phyloP scores from a whole-genome alignment of 2,888 invertebrate genomes.

The Noctuana brunneofusca region DNA sequence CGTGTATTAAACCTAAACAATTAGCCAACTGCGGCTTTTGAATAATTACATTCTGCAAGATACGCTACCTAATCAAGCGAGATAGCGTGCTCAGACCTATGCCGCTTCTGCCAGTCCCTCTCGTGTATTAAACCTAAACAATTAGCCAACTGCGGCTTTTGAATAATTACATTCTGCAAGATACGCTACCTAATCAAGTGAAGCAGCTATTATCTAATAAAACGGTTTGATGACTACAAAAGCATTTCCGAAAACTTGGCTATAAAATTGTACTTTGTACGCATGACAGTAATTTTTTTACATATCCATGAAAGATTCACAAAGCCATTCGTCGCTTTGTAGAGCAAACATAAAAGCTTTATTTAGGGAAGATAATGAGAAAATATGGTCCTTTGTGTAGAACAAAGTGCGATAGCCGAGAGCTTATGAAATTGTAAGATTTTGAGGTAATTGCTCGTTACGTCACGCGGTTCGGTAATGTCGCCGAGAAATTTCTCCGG shows the following conservation, averaged over 20 bases:
- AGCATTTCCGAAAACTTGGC: slow-evolving; percentile 10
- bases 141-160: slow-evolving; percentile 42
- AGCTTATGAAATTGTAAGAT: slow-evolving; percentile 50
- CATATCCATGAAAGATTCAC: slow-evolving; percentile 20
- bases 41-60: slow-evolving; percentile 22
- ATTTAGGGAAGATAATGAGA: slow-evolving; percentile 35
- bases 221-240: slow-evolving; percentile 16
- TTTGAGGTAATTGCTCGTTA: slow-evolving; percentile 64
- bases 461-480: slow-evolving; percentile 64
- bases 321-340: slow-evolving; percentile 32
- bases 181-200: slow-evolving; percentile 15
- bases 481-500: slow-evolving; percentile 76
- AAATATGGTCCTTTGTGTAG: slow-evolving; percentile 34
- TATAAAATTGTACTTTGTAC: slow-evolving; percentile 18
- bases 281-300: slow-evolving; percentile 10
- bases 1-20: slow-evolving; percentile 43
- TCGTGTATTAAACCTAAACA: slow-evolving; percentile 42
- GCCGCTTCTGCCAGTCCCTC: slow-evolving; percentile 42
- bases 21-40: slow-evolving; percentile 41
- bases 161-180: slow-evolving; percentile 20
- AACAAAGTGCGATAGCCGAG: slow-evolving; percentile 34
- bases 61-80: slow-evolving; percentile 60
- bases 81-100: slow-evolving; percentile 58
- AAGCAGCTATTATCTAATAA: slow-evolving; percentile 23
- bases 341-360: slow-evolving; percentile 33